These are phyloP conservation scores for Clistopyga incitator DNA, from an alignment of 2,888 invertebrate genomes.

Conservation along the genomic window DNA sequence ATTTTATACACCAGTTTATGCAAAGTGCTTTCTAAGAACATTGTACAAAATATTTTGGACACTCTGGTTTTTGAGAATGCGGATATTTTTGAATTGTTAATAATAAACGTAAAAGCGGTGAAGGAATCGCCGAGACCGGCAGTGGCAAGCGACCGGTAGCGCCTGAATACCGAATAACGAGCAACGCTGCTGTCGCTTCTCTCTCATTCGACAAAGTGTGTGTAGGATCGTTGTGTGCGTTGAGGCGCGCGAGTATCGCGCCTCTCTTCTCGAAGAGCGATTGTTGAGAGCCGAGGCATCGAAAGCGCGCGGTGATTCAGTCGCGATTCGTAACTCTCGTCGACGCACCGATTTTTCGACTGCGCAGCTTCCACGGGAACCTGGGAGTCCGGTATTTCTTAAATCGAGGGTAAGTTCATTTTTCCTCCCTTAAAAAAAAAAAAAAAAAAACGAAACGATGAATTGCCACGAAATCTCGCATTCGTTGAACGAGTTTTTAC, in stretches of 20 bases:
- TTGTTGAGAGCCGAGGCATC: conserved; percentile 54
- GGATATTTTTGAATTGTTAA: no score
- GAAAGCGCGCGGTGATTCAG: conserved; percentile 61
- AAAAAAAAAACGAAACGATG: no score
- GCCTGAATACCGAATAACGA: conserved; percentile 33
- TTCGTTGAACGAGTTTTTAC: background rate
- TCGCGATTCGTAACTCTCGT: conserved; percentile 60
- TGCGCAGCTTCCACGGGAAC: conserved; percentile 34
- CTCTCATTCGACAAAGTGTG: conserved; percentile 4
- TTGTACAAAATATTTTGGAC: no score
- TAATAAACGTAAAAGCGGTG: background rate
- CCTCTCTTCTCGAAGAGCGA: conserved; percentile 41
- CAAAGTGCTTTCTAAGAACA: no score
- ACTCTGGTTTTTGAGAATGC: no score
- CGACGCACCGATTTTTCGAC: conserved; percentile 55
- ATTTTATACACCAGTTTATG: no score
- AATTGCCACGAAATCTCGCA: background rate
- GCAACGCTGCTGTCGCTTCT: conserved; percentile 2
- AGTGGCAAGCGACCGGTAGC: conserved; percentile 34
- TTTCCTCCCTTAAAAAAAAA: conserved; percentile 12
- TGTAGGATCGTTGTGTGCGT: conserved; percentile 14
- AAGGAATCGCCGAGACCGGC: conserved; percentile 56
- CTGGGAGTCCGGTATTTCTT: conserved; percentile 41
- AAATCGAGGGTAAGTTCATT: conserved; percentile 46
- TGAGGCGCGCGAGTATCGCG: conserved; percentile 59